Percentiles rank a stretch among this genome's conserved stretches.
Evolutionary conservation across 2,797 vertebrate genomes (phyloP).

Genomic region (Acridotheres tristis): DNA sequence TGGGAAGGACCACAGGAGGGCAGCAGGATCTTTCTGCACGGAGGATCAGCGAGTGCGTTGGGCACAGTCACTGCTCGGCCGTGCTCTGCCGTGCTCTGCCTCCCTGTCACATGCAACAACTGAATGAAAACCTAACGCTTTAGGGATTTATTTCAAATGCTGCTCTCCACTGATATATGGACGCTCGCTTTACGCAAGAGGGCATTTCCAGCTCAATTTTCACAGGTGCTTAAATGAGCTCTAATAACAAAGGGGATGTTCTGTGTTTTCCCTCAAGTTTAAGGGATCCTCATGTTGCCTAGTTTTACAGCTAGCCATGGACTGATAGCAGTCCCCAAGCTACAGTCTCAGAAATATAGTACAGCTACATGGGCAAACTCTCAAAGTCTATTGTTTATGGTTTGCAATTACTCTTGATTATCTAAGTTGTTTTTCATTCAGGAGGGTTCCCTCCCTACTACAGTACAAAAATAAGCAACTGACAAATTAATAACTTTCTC

Average conservation of each 20-base stretch:
- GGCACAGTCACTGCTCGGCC: fast-evolving
- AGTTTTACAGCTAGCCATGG: neutral
- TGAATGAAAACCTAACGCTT: neutral
- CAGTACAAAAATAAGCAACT: neutral
- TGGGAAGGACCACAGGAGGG: constrained; percentile 4
- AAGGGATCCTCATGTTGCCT: neutral
- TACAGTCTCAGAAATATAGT: neutral
- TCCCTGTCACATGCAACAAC: fast-evolving
- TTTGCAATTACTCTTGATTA: neutral
- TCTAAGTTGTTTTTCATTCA: neutral
- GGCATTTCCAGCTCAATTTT: neutral
- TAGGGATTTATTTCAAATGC: neutral
- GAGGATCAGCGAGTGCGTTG: fast-evolving
- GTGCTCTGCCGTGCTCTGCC: neutral
- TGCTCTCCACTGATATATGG: fast-evolving
- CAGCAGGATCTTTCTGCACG: neutral
- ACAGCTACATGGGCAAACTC: fast-evolving
- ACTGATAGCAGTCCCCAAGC: neutral
- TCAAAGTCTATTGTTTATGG: neutral
- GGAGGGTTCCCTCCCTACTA: neutral
- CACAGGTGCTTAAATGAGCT: neutral
- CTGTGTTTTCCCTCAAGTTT: neutral
- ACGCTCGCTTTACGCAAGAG: fast-evolving
- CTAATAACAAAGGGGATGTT: neutral
- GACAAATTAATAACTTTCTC: neutral